phyloP scores from a whole-genome alignment of 2,888 invertebrate species.

The Candidula unifasciata region DNA sequence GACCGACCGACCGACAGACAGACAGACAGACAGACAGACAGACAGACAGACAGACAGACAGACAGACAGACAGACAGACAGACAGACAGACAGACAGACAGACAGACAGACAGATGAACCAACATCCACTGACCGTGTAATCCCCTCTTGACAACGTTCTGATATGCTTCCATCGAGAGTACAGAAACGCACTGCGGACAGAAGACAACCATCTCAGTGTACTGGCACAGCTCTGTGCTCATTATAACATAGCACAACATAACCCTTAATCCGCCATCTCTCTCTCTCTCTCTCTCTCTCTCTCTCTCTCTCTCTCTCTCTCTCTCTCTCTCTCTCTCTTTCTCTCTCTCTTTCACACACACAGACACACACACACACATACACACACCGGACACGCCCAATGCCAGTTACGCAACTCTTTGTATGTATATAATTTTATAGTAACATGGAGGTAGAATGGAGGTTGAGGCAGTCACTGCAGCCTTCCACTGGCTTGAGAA shows the following conservation, averaged over 20 bases:
- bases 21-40: constrained; percentile 39
- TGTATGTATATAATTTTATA: too few relatives aligned
- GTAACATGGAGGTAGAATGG: too few relatives aligned
- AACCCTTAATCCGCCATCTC: neutral
- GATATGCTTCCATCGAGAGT: neutral
- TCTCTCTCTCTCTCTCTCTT: neutral
- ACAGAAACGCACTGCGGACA: neutral
- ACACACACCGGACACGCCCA: too few relatives aligned
- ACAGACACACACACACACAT: too few relatives aligned
- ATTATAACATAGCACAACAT: too few relatives aligned
- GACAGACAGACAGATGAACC: neutral
- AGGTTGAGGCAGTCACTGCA: too few relatives aligned
- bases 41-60: constrained; percentile 28
- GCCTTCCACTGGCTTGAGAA: too few relatives aligned
- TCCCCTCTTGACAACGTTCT: neutral
- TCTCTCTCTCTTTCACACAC: too few relatives aligned
- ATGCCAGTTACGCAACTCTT: too few relatives aligned
- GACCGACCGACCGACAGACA: constrained; percentile 37
- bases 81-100: constrained; percentile 32
- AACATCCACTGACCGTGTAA: neutral
- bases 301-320: neutral
- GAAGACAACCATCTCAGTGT: too few relatives aligned
- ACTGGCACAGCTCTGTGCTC: too few relatives aligned
- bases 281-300: neutral
- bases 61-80: constrained; percentile 34